Evolutionary conservation across 2,888 invertebrate species (phyloP).

Genomic region (Cheilosia vernalis): DNA sequence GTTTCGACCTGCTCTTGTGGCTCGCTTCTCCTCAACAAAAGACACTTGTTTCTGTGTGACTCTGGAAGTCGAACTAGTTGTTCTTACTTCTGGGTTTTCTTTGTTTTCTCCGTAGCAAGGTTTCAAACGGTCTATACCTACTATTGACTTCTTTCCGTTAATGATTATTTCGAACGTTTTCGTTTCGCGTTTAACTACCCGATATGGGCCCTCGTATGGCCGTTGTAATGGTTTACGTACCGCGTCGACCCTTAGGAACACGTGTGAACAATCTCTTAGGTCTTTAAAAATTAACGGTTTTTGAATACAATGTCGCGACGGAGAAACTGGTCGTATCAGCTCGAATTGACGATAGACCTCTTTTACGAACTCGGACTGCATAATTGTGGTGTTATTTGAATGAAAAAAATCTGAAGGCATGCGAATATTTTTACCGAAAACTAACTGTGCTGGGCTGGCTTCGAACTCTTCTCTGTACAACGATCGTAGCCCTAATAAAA

Average conservation of each 20-base stretch:
- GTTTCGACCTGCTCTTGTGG: not conserved
- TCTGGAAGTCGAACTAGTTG: not conserved
- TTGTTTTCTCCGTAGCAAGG: not conserved
- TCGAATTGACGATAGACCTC: not conserved
- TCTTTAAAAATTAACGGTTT: constrained; percentile 7
- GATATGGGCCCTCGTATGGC: constrained; percentile 9
- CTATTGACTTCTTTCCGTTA: not conserved
- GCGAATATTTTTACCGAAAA: constrained; percentile 77
- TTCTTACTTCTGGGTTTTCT: not conserved
- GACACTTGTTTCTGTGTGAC: not conserved
- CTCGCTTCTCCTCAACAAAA: not conserved
- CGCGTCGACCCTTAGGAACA: not conserved
- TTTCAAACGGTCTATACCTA: constrained; percentile 15
- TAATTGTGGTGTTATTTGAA: not conserved
- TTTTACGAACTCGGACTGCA: not conserved
- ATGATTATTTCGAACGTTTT: constrained; percentile 10
- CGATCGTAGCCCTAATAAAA: constrained; percentile 79
- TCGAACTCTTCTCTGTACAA: constrained; percentile 77
- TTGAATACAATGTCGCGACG: not conserved
- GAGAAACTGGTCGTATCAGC: constrained; percentile 15
- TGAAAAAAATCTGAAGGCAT: constrained; percentile 70
- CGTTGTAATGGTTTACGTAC: constrained; percentile 16
- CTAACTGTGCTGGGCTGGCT: constrained; percentile 77
- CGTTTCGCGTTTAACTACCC: constrained; percentile 2
- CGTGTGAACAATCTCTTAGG: not conserved